These are phyloP conservation scores for Zele albiditarsus DNA, from an alignment of 2,888 invertebrate species.

Conservation along the genomic window DNA sequence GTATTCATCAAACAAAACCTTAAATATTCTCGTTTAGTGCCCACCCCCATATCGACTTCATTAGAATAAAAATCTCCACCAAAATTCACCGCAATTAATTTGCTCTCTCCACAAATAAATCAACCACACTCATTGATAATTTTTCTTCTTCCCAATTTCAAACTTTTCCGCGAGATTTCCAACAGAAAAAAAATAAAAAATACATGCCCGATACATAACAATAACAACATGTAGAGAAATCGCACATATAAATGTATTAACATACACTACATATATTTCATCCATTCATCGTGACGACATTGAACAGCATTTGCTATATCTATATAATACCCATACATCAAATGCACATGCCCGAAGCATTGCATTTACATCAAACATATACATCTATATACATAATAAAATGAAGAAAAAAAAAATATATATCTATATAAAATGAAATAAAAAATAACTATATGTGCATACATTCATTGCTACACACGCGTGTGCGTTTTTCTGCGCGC, in stretches of 20 bases:
- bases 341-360: background rate
- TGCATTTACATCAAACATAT: background rate
- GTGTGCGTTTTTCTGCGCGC: background rate
- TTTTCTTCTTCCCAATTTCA: background rate
- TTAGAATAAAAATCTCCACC: no score
- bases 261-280: background rate
- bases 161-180: background rate
- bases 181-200: background rate
- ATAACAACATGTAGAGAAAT: background rate
- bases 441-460: conserved; percentile 7
- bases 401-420: background rate
- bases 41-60: no score
- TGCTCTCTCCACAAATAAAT: no score
- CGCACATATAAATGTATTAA: background rate
- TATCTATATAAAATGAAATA: background rate
- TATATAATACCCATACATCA: background rate
- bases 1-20: no score
- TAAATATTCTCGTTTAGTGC: no score
- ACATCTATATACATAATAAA: conserved; percentile 17
- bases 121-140: no score
- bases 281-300: background rate
- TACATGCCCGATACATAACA: background rate
- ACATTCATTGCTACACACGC: conserved; percentile 28
- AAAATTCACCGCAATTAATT: no score
- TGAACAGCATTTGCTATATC: background rate